These are phyloP conservation scores for Phataginus tetradactyla DNA, from an alignment of 2,797 vertebrate species.

Conservation along the genomic window DNA sequence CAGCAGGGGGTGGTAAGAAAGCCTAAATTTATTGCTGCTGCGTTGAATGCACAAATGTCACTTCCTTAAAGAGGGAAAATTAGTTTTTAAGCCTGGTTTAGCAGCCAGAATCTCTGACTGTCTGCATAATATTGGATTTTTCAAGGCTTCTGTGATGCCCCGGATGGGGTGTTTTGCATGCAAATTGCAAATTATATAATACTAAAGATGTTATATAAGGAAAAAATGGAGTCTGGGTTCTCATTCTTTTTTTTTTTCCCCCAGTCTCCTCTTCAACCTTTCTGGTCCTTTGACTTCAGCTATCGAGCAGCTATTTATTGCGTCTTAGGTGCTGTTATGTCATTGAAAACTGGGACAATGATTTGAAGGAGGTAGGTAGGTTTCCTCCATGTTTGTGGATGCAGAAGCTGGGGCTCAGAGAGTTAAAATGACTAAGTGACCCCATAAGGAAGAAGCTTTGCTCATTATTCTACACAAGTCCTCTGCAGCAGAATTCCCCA, in stretches of 20 bases:
- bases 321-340: not conserved
- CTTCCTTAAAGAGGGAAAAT: constrained; percentile 81
- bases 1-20: constrained; percentile 71
- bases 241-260: not conserved
- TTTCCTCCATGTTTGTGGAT: not conserved
- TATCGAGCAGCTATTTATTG: not conserved
- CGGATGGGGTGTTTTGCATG: constrained; percentile 74
- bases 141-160: constrained; percentile 75
- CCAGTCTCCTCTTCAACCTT: not conserved
- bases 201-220: constrained; percentile 71
- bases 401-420: not conserved
- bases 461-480: not conserved
- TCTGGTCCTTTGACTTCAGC: constrained; percentile 12
- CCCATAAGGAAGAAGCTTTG: not conserved
- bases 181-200: constrained; percentile 79
- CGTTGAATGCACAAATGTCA: constrained; percentile 75
- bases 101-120: constrained; percentile 73
- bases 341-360: constrained; percentile 23
- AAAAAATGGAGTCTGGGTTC: constrained; percentile 52
- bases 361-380: not conserved
- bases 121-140: constrained; percentile 79
- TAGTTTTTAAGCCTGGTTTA: constrained; percentile 80
- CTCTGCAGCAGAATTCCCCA: not conserved
- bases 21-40: constrained; percentile 76
- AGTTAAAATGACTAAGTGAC: not conserved